Conservation (phyloP, 2,797 vertebrate species). For the Chaetodon trifasciatus region DNA sequence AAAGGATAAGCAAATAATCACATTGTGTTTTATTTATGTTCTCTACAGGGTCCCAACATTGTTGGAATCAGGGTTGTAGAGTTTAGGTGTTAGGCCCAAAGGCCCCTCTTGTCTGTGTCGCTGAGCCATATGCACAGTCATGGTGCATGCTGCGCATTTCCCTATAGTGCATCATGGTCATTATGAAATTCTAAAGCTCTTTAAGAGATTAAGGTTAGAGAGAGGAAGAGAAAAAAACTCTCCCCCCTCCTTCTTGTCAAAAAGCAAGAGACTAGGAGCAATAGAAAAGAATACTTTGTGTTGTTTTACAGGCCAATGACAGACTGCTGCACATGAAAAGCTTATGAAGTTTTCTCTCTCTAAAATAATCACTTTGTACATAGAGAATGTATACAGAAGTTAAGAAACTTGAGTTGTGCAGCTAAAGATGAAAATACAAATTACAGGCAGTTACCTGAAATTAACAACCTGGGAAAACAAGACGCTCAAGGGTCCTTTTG, state of each 20-base stretch:
- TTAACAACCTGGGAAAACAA: slow-evolving; percentile 46
- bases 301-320: slow-evolving; percentile 11
- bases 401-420: neutral
- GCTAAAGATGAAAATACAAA: slow-evolving; percentile 10
- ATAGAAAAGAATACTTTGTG: slow-evolving; percentile 3
- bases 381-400: neutral
- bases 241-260: neutral
- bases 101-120: slow-evolving; percentile 11
- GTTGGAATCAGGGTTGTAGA: neutral
- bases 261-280: slow-evolving; percentile 22
- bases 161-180: slow-evolving; percentile 19
- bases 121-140: slow-evolving; percentile 41
- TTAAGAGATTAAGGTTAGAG: slow-evolving; percentile 70
- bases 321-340: slow-evolving; percentile 23
- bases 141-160: slow-evolving; percentile 16
- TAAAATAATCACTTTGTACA: slow-evolving; percentile 16
- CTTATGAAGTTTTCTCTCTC: neutral
- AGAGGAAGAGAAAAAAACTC: slow-evolving; percentile 42
- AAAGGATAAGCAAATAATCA: too few relatives aligned
- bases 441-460: slow-evolving; percentile 38
- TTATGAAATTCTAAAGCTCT: slow-evolving; percentile 71
- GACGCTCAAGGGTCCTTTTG: slow-evolving; percentile 24
- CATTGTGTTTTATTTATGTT: too few relatives aligned
- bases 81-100: neutral
- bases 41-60: too few relatives aligned